Evolutionary conservation across 1,140 invertebrate genomes (phyloP), one percentile per base, ranked within the genome.

Genomic region (Heliothis virescens): DNA sequence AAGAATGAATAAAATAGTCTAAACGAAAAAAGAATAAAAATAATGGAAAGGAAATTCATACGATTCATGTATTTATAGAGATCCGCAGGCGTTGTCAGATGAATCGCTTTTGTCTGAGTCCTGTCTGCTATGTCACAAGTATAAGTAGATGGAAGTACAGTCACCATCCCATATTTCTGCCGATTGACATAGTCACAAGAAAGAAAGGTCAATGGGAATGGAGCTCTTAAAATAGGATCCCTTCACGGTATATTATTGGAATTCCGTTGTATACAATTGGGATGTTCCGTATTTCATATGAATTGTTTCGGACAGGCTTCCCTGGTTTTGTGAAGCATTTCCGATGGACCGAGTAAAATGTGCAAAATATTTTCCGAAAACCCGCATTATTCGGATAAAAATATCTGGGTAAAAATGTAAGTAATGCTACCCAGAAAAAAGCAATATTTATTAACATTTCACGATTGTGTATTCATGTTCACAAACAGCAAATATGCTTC

Each of bases 211-310:
- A 76, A 53, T 76, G 57, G 57, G 72, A 76, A 76, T 53, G 41
- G 29, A 53, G 60, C 34, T 65, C 74, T 76, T 63, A 76, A 76
- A 76, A 76, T 76, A 76, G 47, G 73, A 63, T 53, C 48, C 74
- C 60, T 76, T 55, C 59, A 63, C 48, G 41, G 50, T 63, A 16
- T 76, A 53, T 76, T 76, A 76, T 76, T 76, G 48, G 74, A 29
- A 76, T 76, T 63, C 74, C 74, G 21, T 55, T 76, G 74, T 65
- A 76, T 65, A 76, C 74, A 76, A 65, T 76, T 65, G 59, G 48
- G 60, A 53, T 53, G 48, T 41, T 63, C 74, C 48, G 60, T 76
- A 65, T 76, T 76, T 65, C 15, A 63, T 76, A 76, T 41, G 59
- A 65, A 76, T 53, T 76, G 74, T 76, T 65, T 65, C 26, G 47